Evolutionary conservation across 2,888 invertebrate genomes (phyloP).

Genomic region (Heliconius ismenius): DNA sequence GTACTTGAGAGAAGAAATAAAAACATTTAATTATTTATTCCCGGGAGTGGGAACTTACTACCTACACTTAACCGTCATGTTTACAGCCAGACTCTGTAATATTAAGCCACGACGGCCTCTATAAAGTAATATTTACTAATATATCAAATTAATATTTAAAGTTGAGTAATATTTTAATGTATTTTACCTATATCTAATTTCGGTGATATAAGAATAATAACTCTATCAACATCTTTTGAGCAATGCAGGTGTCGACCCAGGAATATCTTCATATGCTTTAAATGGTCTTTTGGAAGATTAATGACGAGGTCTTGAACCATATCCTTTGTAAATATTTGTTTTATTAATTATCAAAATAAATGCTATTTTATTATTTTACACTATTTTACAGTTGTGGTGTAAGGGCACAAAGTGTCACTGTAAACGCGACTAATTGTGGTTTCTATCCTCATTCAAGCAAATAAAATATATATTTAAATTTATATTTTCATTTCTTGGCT

Average conservation of each 20-base stretch:
- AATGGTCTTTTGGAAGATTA: constrained; percentile 83
- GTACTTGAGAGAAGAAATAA: background rate
- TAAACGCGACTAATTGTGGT: background rate
- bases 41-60: background rate
- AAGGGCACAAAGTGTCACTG: background rate
- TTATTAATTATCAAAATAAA: background rate
- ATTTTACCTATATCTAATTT: constrained; percentile 60
- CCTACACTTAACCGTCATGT: background rate
- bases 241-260: constrained; percentile 72
- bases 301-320: constrained; percentile 82
- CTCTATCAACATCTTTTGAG: constrained; percentile 76
- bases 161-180: background rate
- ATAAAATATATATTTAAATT: background rate
- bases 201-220: constrained; percentile 81
- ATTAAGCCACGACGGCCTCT: background rate
- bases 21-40: background rate
- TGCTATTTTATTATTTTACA: too few relatives aligned
- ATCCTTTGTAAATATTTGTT: constrained; percentile 66
- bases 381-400: background rate
- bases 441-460: background rate
- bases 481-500: background rate
- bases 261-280: constrained; percentile 83
- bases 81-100: background rate
- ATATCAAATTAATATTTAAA: background rate
- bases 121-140: too few relatives aligned